phyloP scores from a whole-genome alignment of 2,113 vertebrate genomes.

The Myocastor coypus region DNA sequence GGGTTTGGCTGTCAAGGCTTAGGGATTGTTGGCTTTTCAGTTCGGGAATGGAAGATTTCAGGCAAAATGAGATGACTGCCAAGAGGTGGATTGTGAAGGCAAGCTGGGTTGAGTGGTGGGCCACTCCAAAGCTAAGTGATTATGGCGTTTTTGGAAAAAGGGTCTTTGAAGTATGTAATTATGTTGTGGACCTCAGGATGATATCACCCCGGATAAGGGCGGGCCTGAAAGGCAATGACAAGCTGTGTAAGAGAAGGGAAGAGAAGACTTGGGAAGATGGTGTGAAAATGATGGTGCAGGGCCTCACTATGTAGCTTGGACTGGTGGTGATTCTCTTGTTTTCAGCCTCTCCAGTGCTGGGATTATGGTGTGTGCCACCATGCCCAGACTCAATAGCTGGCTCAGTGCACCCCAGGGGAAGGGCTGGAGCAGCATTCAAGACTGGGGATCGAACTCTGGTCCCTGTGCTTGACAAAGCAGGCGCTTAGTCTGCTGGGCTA shows the following conservation, averaged over 20 bases:
- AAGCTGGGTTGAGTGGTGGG: not conserved
- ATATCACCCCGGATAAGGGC: not conserved
- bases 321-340: too few species aligned
- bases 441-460: too few species aligned
- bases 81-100: not conserved
- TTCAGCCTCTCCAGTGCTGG: too few species aligned
- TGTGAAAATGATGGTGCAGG: not conserved
- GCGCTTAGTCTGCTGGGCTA: too few species aligned
- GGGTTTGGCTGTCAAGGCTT: not conserved
- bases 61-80: not conserved
- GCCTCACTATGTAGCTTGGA: too few species aligned
- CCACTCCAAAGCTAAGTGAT: not conserved
- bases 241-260: not conserved
- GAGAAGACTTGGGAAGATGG: not conserved
- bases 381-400: too few species aligned
- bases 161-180: not conserved
- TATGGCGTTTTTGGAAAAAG: not conserved
- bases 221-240: not conserved
- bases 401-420: too few species aligned
- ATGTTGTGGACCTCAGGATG: not conserved
- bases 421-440: too few species aligned
- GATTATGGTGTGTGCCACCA: too few species aligned
- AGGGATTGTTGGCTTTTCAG: not conserved
- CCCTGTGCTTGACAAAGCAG: too few species aligned
- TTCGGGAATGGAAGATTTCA: not conserved